Evolutionary conservation across 1,140 invertebrate genomes (phyloP).

Genomic region (Drosophila quadrilineata): DNA sequence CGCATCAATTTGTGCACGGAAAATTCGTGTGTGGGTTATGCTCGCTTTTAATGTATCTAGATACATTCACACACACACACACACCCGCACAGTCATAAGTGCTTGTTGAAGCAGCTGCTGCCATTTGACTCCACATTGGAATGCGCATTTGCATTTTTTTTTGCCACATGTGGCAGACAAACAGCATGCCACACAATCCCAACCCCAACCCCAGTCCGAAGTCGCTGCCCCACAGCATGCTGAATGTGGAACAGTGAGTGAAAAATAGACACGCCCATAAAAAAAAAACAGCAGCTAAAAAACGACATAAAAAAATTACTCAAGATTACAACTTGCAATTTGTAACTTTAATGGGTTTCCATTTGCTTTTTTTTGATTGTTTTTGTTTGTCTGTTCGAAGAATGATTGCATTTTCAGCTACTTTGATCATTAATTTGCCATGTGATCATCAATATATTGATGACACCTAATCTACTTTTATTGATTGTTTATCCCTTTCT

Average conservation of each 20-base stretch:
- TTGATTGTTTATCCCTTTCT: constrained; percentile 1
- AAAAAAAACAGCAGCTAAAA: constrained; percentile 17
- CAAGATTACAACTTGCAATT: constrained; percentile 44
- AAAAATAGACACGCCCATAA: constrained; percentile 37
- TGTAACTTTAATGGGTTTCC: constrained; percentile 42
- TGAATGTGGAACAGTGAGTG: constrained; percentile 32
- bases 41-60: constrained; percentile 8
- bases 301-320: constrained; percentile 24
- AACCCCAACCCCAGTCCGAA: too few relatives aligned
- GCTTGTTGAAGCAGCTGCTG: constrained; percentile 17
- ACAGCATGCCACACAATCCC: not conserved
- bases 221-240: constrained; percentile 1
- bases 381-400: constrained; percentile 1
- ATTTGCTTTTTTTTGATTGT: constrained; percentile 29
- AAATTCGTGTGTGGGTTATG: constrained; percentile 35
- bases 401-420: constrained; percentile 16
- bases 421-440: constrained; percentile 28
- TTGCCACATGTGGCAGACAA: constrained; percentile 36
- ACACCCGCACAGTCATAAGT: not conserved
- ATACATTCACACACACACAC: not conserved
- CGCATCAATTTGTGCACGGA: constrained; percentile 41
- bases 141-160: constrained; percentile 49
- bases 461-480: constrained; percentile 3
- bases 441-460: constrained; percentile 31
- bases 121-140: constrained; percentile 17